Percentiles rank a stretch among this genome's conserved stretches.
Conservation (phyloP, 2,888 invertebrate genomes). For the Ecliptopera silaceata region DNA sequence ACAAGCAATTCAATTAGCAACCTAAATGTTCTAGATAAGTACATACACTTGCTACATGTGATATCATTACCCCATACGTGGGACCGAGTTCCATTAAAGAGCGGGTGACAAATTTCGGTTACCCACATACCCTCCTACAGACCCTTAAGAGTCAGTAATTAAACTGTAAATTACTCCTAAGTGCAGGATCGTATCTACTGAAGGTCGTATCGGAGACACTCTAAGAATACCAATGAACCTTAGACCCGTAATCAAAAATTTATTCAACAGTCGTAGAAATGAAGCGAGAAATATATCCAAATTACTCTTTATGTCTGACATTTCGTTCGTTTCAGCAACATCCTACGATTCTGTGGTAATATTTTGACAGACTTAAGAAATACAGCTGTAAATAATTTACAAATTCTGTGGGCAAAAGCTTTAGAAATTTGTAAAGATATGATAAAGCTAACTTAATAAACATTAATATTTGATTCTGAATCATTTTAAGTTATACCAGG, state of each 20-base stretch:
- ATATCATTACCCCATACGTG: conserved; percentile 18
- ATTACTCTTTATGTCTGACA: conserved; percentile 34
- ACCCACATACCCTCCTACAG: conserved; percentile 40
- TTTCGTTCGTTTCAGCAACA: conserved; percentile 26
- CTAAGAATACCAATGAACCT: conserved; percentile 72
- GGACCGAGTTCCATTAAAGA: conserved; percentile 33
- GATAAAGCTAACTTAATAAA: not conserved
- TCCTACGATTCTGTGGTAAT: conserved; percentile 21
- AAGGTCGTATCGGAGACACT: conserved; percentile 68
- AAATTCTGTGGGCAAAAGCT: not conserved
- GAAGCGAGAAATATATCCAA: conserved; percentile 39
- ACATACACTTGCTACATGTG: conserved; percentile 1
- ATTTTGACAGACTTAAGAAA: conserved; percentile 13
- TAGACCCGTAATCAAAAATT: conserved; percentile 64
- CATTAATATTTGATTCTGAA: not conserved
- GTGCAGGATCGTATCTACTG: conserved; percentile 60
- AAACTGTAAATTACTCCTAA: conserved; percentile 79
- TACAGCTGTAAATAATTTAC: not conserved
- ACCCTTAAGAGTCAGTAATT: conserved; percentile 64
- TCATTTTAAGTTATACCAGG: conserved; percentile 14
- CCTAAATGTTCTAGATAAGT: conserved; percentile 11
- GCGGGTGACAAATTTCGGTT: conserved; percentile 48
- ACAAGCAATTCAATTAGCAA: conserved; percentile 13
- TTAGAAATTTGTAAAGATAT: not conserved
- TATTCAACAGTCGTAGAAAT: conserved; percentile 48